phyloP scores from a whole-genome alignment of 2,797 vertebrate genomes.

The Saxicola maurus region DNA sequence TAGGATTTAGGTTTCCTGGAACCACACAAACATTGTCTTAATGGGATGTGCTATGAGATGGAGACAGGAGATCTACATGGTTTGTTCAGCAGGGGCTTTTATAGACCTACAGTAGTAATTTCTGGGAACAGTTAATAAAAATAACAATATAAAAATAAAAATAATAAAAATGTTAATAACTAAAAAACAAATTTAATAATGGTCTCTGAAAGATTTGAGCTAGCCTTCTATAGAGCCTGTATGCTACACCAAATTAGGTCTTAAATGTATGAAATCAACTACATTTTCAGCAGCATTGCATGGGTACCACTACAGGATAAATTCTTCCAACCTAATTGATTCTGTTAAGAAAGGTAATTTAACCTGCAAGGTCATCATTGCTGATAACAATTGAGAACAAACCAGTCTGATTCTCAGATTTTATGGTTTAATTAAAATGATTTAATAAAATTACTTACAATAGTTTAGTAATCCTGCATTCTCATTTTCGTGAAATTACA shows the following conservation, averaged over 20 bases:
- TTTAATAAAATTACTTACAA: not conserved
- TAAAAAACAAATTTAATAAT: not conserved
- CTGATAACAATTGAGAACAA: not conserved
- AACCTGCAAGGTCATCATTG: not conserved
- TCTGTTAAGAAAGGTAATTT: not conserved
- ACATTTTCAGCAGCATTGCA: not conserved
- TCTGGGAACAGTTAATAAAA: too few relatives aligned
- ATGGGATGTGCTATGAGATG: not conserved
- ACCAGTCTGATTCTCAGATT: not conserved
- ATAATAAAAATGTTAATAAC: not conserved
- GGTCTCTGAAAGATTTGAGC: not conserved
- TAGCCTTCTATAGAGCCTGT: not conserved
- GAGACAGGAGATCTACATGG: not conserved
- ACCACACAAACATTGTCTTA: not conserved
- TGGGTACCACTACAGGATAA: not conserved
- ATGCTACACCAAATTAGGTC: not conserved
- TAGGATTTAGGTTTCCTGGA: not conserved
- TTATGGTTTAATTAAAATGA: not conserved
- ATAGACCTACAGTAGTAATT: not conserved
- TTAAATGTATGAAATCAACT: not conserved
- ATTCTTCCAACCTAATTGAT: not conserved
- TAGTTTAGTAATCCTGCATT: not conserved
- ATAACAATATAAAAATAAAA: too few relatives aligned
- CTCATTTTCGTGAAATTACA: not conserved
- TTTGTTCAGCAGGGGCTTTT: not conserved